Percentiles rank a stretch among this genome's conserved stretches.
These are phyloP conservation scores for Tetrapedia diversipes DNA, from an alignment of 2,888 invertebrate species.

Conservation along the genomic window DNA sequence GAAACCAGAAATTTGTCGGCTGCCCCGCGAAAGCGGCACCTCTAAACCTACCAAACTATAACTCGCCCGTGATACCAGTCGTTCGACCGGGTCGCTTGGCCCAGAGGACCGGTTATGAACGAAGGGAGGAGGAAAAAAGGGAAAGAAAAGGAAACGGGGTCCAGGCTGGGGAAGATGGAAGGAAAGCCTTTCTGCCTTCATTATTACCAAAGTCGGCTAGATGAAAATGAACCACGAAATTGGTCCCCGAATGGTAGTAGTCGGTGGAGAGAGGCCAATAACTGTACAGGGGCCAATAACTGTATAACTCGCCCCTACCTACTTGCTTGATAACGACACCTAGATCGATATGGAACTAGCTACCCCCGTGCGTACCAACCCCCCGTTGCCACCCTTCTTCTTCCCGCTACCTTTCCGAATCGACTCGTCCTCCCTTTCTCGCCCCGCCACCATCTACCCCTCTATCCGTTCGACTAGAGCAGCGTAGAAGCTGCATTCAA, in stretches of 20 bases:
- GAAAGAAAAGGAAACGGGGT: not conserved
- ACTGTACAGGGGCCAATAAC: slow-evolving; percentile 72
- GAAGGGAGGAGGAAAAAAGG: not conserved
- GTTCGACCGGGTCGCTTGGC: slow-evolving; percentile 28
- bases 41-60: slow-evolving; percentile 31
- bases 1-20: slow-evolving; percentile 21
- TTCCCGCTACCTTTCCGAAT: slow-evolving; percentile 16
- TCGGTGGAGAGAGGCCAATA: slow-evolving; percentile 60
- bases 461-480: not conserved
- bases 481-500: too few species aligned
- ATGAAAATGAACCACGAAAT: slow-evolving; percentile 72
- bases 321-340: slow-evolving; percentile 66
- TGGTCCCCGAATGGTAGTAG: slow-evolving; percentile 68
- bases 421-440: not conserved
- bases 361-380: slow-evolving; percentile 32
- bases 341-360: slow-evolving; percentile 70
- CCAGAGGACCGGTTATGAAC: not conserved
- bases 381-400: slow-evolving; percentile 44
- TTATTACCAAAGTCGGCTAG: slow-evolving; percentile 69
- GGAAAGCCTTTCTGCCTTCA: slow-evolving; percentile 65
- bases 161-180: not conserved
- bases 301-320: slow-evolving; percentile 65
- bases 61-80: slow-evolving; percentile 48
- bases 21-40: slow-evolving; percentile 3
- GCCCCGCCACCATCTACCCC: too few species aligned